Base-by-base conservation (phyloP, 2,797 vertebrate genomes). In the Fistularia tabacaria region DNA sequence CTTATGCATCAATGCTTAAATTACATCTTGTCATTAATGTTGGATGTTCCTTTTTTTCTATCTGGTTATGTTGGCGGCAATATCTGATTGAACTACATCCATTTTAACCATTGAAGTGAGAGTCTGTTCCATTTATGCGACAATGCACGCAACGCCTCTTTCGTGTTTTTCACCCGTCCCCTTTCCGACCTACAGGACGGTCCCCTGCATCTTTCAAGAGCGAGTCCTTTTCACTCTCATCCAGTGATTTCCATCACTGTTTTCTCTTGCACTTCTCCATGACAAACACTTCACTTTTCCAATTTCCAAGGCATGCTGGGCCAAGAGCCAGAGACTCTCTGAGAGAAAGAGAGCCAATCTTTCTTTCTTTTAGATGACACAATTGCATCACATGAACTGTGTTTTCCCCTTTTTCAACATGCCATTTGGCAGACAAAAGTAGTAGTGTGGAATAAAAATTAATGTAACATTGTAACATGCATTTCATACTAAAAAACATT, bases 201-300 rank as follows among this genome's bases (percentile, higher is more conserved):
- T 61, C 48, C 58, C 54, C 63, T 61, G 48, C 43, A 62, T 75
- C 70, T 54, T 64, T 52, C 59, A 60, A 77, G 64, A 68, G 47
- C 49, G 65, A 63, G 43, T 56, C 15, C 55, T 59, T 25, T 25
- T 25, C 25, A 25, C 25, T 25, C 25, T 25, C 25, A 25, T 25
- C 25, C 25, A 25, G 25, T 25, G 25, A 25, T 25, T 25, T 25
- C 25, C 25, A 25, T 25, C 25, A 25, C 25, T 60, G 40, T 50
- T 10, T 69, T 73, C 62, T 73, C 37, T 58, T 49, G n/a, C 49
- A 61, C 58, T 76, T 59, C 53, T 70, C 69, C 71, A 69, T 80
- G 78, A 76, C 74, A 73, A 79, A 63, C 42, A 9, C 80, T 74
- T 82, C 74, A 76, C 77, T 83, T 65, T 62, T 62, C 62, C 48